phyloP scores from a whole-genome alignment of 2,888 invertebrate genomes.

The Phengaris alcon region DNA sequence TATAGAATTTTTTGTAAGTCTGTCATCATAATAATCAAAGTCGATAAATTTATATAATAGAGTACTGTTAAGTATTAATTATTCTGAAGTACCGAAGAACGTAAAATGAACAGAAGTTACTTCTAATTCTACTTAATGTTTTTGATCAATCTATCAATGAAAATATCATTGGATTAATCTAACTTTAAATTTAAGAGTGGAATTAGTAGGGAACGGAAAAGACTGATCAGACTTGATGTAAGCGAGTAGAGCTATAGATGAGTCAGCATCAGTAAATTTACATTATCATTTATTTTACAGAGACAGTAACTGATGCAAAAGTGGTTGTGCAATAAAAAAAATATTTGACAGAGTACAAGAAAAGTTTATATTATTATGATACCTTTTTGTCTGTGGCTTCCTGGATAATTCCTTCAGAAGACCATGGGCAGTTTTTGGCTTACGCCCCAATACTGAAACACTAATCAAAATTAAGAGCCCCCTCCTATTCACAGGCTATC shows the following conservation, averaged over 20 bases:
- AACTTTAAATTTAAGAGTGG: conserved; percentile 20
- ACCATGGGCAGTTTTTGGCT: no score
- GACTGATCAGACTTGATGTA: conserved; percentile 26
- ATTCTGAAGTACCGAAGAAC: background rate
- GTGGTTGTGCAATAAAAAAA: background rate
- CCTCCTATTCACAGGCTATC: no score
- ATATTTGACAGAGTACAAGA: background rate
- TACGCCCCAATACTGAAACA: no score
- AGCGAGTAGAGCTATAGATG: conserved; percentile 26
- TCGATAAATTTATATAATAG: background rate
- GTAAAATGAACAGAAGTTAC: background rate
- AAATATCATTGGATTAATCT: conserved; percentile 12
- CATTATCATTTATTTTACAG: background rate
- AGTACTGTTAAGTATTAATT: conserved; percentile 2
- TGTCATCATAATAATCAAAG: background rate
- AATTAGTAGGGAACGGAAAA: conserved; percentile 22
- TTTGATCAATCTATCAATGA: conserved; percentile 11
- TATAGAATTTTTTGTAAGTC: background rate
- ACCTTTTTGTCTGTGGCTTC: no score
- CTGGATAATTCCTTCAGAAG: no score
- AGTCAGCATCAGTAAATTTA: conserved; percentile 8
- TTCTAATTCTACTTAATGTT: conserved; percentile 25
- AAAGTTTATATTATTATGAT: no score
- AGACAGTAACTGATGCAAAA: background rate
- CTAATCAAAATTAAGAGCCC: no score